Evolutionary conservation across 2,113 vertebrate genomes (phyloP), one percentile per base, ranked within the genome.

Genomic region (Callocephalon fimbriatum): DNA sequence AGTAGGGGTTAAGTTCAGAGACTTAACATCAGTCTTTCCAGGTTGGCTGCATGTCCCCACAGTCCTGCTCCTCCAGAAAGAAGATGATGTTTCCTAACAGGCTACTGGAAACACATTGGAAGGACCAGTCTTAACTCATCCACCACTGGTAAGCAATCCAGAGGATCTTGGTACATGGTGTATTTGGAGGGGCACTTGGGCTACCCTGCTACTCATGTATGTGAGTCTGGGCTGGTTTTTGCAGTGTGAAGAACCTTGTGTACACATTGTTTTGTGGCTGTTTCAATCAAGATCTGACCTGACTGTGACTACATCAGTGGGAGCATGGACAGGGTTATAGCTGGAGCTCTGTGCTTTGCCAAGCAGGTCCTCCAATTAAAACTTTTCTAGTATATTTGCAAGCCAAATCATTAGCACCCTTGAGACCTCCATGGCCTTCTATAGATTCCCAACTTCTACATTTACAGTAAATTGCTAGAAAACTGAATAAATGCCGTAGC

Each of bases 251-350:
- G 35, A 73, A n/a, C 11, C 23, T 78, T 35, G 18, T 63, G 80
- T 47, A 38, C 20, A 10, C n/a, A 9, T 53, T 0, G 0, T 71
- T 88, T 63, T 32, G 18, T 5, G 12, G 25, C 35, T n/a, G 6
- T 62, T 86, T 79, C 45, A 67, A 16, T 27, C 37, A 76, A 48
- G 25, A 40, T 17, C 68, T 59, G 65, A 76, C 53, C 68, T 31
- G 29, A 32, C 21, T 74, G 15, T 0, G 1, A 45, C n/a, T 22
- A 32, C 1, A 1, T 44, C 8, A 3, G 9, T 40, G 27, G n/a
- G n/a, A 85, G 47, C 31, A 93, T 38, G 53, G 54, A 20, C 77
- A 62, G 29, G 37, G 47, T 56, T 71, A 61, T 56, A 79, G 40
- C 11, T 58, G 31, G 17, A 79, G 62, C 14, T 42, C 67, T 54